Base-by-base conservation (phyloP, 2,888 invertebrate genomes). In the Epistrophe eligans region DNA sequence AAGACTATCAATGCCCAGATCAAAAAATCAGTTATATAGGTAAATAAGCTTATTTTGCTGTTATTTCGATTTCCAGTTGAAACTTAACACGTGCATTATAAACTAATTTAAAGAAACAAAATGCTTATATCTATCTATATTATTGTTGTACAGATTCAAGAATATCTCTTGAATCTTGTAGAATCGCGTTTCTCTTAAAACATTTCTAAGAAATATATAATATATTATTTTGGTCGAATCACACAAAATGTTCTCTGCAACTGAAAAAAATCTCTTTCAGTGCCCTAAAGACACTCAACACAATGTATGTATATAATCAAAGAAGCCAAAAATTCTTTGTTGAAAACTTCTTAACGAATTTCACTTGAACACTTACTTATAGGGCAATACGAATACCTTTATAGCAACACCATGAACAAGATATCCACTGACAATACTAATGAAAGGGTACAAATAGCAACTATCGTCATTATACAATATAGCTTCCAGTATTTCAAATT, bases 381-480 rank as follows among this genome's bases (percentile, higher is more conserved):
- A 7, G 0, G n/a, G 57, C n/a, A 57, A 35, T 7, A 32, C 24
- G 24, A 24, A 24, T 32, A 32, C 32, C 32, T 32, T 4, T 5
- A 15, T 43, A 35, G 13, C 40, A 74, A 17, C 38, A 74, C 24
- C 28, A 64, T 24, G n/a, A 45, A 43, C 24, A 64, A 64, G 62
- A 43, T 10, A 43, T 24, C 40, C 38, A 62, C 55, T 62, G 52
- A 43, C 64, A 76, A 57, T 17, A 43, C 50, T 74, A 66, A 76
- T 76, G 35, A 64, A 64, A 43, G 35, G 15, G 48, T 35, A 17
- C 17, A 74, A 76, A 64, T 32, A 43, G 8, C 32, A 71, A 43
- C 55, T n/a, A 55, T 48, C 3, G n/a, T 48, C 3, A 9, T 17
- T 48, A 48, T 48, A 4, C n/a, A 48, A 9, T 4, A 0, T 7